Evolutionary conservation across 2,888 invertebrate species (phyloP).

Genomic region (Marasmarcha lunaedactyla): DNA sequence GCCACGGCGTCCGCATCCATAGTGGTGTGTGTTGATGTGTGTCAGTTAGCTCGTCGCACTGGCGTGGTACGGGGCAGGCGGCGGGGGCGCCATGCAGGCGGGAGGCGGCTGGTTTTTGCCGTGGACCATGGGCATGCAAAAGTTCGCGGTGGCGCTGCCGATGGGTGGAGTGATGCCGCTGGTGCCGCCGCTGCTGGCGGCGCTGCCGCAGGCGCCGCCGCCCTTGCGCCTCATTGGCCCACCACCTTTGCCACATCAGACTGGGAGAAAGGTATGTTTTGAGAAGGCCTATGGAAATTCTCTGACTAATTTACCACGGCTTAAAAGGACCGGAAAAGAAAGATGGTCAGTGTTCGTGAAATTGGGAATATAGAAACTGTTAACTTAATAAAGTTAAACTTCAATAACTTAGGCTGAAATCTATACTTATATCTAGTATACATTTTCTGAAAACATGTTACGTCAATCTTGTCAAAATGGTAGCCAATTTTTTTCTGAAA

Average conservation of each 20-base stretch:
- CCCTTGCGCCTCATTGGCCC: constrained; percentile 55
- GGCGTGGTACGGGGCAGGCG: constrained; percentile 63
- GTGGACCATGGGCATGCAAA: constrained; percentile 62
- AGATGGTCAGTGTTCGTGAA: too few species aligned
- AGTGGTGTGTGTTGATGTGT: constrained; percentile 20
- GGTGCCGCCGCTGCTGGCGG: constrained; percentile 53
- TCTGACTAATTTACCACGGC: constrained; percentile 5
- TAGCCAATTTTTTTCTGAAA: too few species aligned
- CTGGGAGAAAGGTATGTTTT: constrained; percentile 45
- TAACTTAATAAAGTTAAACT: too few species aligned
- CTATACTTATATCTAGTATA: too few species aligned
- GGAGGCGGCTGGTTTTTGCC: constrained; percentile 61
- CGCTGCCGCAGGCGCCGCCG: constrained; percentile 48
- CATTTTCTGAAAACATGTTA: too few species aligned
- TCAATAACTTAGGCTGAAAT: too few species aligned
- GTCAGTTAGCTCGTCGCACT: constrained; percentile 45
- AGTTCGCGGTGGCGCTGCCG: constrained; percentile 60
- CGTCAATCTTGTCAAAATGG: too few species aligned
- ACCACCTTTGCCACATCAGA: constrained; percentile 42
- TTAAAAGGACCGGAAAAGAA: too few species aligned
- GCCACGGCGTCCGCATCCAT: constrained; percentile 13
- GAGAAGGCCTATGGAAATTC: constrained; percentile 4
- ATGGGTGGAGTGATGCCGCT: constrained; percentile 59
- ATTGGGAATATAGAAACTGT: too few species aligned
- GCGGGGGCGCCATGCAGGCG: constrained; percentile 60